Percentiles rank a stretch among this genome's conserved stretches.
These are phyloP conservation scores for Myodes glareolus DNA, from an alignment of 2,113 vertebrate genomes.

Conservation along the genomic window DNA sequence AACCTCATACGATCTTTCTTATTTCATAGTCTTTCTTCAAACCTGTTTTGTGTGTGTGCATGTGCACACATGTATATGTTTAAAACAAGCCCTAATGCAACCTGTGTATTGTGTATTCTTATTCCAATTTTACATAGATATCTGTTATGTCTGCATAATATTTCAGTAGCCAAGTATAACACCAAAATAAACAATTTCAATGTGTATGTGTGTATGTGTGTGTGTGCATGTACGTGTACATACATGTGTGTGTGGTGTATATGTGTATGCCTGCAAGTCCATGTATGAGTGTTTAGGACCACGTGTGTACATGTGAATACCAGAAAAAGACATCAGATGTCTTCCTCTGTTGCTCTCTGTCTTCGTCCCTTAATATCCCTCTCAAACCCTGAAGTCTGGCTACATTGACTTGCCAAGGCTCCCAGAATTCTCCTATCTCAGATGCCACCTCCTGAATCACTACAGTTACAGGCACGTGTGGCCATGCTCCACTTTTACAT, in stretches of 20 bases:
- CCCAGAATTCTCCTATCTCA: too few relatives aligned
- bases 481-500: neutral
- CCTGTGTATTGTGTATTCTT: neutral
- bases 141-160: neutral
- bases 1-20: neutral
- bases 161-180: neutral
- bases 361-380: neutral
- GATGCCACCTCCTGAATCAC: neutral
- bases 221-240: neutral
- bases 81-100: neutral
- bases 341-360: neutral
- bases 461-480: neutral
- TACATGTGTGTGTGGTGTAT: neutral
- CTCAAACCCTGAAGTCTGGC: neutral
- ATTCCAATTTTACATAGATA: neutral
- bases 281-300: neutral
- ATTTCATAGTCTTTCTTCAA: neutral
- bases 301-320: neutral
- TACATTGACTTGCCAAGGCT: neutral
- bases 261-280: neutral
- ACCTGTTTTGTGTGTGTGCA: neutral
- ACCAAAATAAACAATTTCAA: neutral
- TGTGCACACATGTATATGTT: neutral
- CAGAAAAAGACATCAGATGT: neutral
- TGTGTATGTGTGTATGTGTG: neutral